These are phyloP conservation scores for Rhinolophus sinicus DNA, from an alignment of 2,113 vertebrate genomes.

Conservation along the genomic window DNA sequence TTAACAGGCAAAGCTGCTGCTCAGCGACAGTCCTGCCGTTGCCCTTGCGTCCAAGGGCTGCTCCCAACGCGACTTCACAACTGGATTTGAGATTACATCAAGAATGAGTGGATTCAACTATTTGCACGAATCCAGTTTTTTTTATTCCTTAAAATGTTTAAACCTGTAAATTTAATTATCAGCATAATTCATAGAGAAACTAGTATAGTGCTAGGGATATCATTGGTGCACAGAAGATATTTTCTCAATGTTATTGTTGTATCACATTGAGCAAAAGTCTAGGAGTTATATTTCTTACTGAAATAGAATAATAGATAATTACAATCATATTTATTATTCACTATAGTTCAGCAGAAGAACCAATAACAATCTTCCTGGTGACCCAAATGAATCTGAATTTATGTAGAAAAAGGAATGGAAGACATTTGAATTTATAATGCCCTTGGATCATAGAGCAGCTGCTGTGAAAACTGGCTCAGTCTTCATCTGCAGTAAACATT, in stretches of 20 bases:
- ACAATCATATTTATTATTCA: background rate
- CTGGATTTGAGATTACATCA: constrained; percentile 6
- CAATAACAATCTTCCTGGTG: background rate
- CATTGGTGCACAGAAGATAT: background rate
- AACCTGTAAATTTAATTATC: background rate
- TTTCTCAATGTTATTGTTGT: background rate
- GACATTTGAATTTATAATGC: background rate
- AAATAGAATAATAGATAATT: background rate
- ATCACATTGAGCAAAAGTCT: background rate
- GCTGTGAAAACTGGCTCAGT: background rate
- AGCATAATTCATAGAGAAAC: background rate
- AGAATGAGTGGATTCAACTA: background rate
- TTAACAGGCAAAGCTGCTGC: background rate
- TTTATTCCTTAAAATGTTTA: background rate
- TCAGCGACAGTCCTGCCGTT: background rate
- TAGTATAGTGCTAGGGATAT: background rate
- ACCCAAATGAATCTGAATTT: background rate
- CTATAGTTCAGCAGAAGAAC: background rate
- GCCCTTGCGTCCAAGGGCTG: background rate
- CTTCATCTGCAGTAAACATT: background rate
- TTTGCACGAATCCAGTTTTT: background rate
- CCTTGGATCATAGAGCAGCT: background rate
- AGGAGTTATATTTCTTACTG: background rate
- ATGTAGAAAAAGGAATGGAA: background rate
- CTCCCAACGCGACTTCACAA: background rate